Evolutionary conservation across 2,888 invertebrate species (phyloP), one percentile per base, ranked within the genome.

Genomic region (Vesta saturnalis): DNA sequence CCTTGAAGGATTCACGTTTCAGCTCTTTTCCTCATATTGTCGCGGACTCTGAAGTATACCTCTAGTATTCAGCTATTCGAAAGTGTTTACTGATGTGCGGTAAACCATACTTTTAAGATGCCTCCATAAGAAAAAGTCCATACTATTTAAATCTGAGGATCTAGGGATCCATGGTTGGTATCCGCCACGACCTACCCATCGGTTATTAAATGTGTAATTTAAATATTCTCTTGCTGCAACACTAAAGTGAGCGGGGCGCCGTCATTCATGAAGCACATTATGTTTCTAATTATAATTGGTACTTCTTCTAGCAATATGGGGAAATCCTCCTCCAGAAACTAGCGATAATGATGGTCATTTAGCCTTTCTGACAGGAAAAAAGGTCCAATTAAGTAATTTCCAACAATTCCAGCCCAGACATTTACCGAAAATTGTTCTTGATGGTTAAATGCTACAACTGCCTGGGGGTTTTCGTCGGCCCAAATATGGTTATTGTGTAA

Each of bases 301-400:
- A 62, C 64, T 6, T 64, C 23, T 64, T 64, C 60, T 1, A 64
- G 12, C 18, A 64, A 43, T 52, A 30, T 19, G 3, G 55, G 55
- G 22, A 63, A 39, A 10, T 52, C 58, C 19, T 55, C 62, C 49
- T 72, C 60, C 60, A 72, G 70, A 12, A 57, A 55, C 18, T 67
- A 18, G 59, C 59, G 72, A 47, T 60, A 60, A 43, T 14, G 39
- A 46, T n/a, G 61, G 47, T 47, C 57, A 47, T 62, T 59, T 56
- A 62, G 57, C 35, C 19, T 35, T 18, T 22, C 39, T 30, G 57
- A 39, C n/a, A 57, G 19, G 39, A 57, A 57, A 1, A 57, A 30
- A n/a, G n/a, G n/a, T n/a, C n/a, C n/a, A 16, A 57, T 39, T 47
- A 69, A 49, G 18, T 22, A 69, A 65, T 60, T 12, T 21, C 52